phyloP scores from a whole-genome alignment of 2,888 invertebrate species.

The Eupithecia exiguata region DNA sequence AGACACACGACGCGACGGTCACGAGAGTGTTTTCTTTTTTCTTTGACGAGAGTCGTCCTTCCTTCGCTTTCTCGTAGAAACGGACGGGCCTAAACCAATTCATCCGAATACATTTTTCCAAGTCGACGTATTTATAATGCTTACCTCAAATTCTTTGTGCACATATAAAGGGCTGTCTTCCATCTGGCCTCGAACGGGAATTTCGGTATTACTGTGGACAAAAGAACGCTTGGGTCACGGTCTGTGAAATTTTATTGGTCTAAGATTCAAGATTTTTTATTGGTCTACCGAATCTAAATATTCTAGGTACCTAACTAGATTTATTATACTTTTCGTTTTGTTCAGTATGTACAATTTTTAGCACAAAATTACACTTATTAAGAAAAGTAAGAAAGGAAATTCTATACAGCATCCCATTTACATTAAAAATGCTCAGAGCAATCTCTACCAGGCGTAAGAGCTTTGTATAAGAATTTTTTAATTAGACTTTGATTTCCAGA shows the following conservation, averaged over 20 bases:
- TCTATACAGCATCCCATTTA: background rate
- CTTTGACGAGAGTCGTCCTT: too few species aligned
- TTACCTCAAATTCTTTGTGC: conserved; percentile 83
- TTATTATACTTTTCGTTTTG: background rate
- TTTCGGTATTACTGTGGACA: conserved; percentile 64
- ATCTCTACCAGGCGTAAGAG: background rate
- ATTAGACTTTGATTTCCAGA: background rate
- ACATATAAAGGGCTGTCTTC: conserved; percentile 84
- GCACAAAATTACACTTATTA: too few species aligned
- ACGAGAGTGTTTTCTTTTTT: too few species aligned
- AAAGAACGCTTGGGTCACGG: conserved; percentile 39
- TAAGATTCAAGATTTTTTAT: too few species aligned
- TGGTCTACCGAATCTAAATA: background rate
- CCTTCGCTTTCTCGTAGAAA: background rate
- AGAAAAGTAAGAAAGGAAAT: background rate
- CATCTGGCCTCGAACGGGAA: conserved; percentile 65
- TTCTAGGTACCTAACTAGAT: background rate
- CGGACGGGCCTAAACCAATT: background rate
- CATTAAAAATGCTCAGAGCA: background rate
- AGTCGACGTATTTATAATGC: conserved; percentile 13
- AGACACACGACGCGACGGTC: too few species aligned
- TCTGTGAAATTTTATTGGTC: conserved; percentile 4
- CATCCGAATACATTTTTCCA: background rate
- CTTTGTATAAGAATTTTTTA: background rate
- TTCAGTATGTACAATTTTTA: background rate